These are phyloP conservation scores for Bombyx mori DNA, from an alignment of 1,140 invertebrate species.

Conservation along the genomic window DNA sequence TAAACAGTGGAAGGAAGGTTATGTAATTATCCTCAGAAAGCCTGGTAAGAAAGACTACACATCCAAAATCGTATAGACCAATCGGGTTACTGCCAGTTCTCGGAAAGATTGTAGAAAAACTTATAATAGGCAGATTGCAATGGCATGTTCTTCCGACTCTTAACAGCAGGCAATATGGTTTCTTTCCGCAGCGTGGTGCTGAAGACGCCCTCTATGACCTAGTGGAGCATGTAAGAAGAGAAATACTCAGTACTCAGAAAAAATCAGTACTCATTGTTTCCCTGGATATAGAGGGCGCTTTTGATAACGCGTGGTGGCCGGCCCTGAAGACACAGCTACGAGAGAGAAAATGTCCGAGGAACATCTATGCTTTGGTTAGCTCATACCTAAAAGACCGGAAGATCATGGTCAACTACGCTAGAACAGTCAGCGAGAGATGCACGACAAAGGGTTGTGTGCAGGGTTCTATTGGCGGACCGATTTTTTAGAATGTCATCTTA, in stretches of 20 bases:
- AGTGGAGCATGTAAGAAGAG: conserved; percentile 7
- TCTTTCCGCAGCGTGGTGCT: conserved; percentile 7
- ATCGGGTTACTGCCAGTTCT: conserved; percentile 1
- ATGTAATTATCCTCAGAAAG: not conserved
- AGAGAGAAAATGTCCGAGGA: conserved; percentile 10
- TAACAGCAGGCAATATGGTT: conserved; percentile 5
- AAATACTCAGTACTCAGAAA: not conserved
- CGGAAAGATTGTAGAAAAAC: conserved; percentile 13
- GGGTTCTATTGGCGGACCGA: conserved; percentile 2
- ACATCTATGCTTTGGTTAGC: conserved; percentile 6
- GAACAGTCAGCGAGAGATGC: conserved; percentile 2
- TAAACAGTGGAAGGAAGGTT: conserved; percentile 12
- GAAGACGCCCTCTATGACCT: conserved; percentile 13
- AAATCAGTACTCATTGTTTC: conserved; percentile 9
- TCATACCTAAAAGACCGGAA: conserved; percentile 10
- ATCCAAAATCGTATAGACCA: not conserved
- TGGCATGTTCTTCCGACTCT: conserved; percentile 4
- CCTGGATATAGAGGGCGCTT: conserved; percentile 10
- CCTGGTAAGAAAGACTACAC: conserved; percentile 10
- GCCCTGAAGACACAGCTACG: conserved; percentile 8
- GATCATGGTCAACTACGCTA: conserved; percentile 11
- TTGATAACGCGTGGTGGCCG: no score
- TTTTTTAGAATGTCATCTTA: conserved; percentile 13
- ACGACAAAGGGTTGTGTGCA: conserved; percentile 19
- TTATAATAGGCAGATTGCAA: conserved; percentile 8